Conservation (phyloP, 2,113 vertebrate genomes). For the Ptyas mucosa region DNA sequence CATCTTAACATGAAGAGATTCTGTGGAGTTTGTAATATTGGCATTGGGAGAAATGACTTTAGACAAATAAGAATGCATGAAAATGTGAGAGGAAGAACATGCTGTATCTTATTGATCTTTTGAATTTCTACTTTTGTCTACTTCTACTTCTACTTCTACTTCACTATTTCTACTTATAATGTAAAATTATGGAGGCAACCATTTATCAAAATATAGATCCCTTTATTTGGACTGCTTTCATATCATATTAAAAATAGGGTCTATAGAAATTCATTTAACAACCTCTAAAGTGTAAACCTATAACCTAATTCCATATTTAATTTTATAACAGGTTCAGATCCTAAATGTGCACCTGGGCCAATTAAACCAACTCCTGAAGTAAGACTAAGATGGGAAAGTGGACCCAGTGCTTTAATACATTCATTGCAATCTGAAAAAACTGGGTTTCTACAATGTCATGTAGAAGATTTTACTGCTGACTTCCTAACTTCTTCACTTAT, state of each 20-base stretch:
- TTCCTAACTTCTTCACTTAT: slow-evolving; percentile 88
- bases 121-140: no score
- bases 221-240: not conserved
- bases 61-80: not conserved
- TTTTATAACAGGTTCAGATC: slow-evolving; percentile 71
- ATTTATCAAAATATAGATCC: not conserved
- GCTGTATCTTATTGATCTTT: not conserved
- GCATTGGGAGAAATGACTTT: not conserved
- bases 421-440: slow-evolving; percentile 89
- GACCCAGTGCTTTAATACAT: slow-evolving; percentile 80
- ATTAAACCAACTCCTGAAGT: slow-evolving; percentile 80
- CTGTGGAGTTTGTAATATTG: not conserved
- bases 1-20: not conserved
- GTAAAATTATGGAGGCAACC: not conserved
- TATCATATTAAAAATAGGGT: not conserved
- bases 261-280: not conserved
- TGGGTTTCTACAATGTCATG: slow-evolving; percentile 89
- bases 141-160: no score
- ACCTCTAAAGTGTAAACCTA: not conserved
- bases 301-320: slow-evolving; percentile 7
- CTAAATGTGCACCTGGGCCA: slow-evolving; percentile 55
- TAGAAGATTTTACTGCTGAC: slow-evolving; percentile 85
- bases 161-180: not conserved
- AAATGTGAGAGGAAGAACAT: not conserved
- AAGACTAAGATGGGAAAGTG: slow-evolving; percentile 85